Evolutionary conservation across 2,888 invertebrate species (phyloP).

Genomic region (Eupithecia tripunctaria): DNA sequence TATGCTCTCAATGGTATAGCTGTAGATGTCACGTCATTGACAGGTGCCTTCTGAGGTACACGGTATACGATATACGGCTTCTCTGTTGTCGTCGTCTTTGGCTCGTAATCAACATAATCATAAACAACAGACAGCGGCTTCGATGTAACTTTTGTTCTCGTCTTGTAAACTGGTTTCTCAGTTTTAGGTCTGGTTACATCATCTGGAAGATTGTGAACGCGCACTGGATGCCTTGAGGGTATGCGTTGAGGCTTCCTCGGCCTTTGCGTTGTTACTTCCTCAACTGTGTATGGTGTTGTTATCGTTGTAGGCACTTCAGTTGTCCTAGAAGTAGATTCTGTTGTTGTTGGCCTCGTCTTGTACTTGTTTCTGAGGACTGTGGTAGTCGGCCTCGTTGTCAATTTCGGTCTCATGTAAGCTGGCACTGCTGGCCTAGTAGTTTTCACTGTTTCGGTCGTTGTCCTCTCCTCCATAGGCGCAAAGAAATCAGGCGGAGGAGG

Average conservation of each 20-base stretch:
- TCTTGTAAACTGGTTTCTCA: constrained; percentile 77
- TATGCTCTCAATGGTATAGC: constrained; percentile 86
- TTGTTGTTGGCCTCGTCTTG: constrained; percentile 70
- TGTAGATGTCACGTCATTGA: constrained; percentile 82
- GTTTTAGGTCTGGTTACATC: constrained; percentile 72
- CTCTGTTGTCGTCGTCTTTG: constrained; percentile 72
- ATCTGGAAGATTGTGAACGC: constrained; percentile 74
- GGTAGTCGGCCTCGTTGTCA: constrained; percentile 58
- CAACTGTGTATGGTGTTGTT: constrained; percentile 71
- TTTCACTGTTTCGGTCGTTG: constrained; percentile 64
- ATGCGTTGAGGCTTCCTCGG: constrained; percentile 72
- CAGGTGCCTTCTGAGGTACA: constrained; percentile 72
- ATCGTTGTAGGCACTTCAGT: constrained; percentile 74
- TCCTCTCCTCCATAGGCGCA: constrained; percentile 86
- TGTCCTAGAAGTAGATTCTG: constrained; percentile 61
- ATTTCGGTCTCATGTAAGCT: constrained; percentile 66
- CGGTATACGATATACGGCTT: constrained; percentile 82
- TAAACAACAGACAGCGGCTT: constrained; percentile 80
- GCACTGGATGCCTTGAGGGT: constrained; percentile 75
- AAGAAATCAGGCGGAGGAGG: constrained; percentile 96
- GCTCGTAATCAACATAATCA: constrained; percentile 79
- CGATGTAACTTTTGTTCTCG: constrained; percentile 78
- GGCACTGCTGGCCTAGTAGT: constrained; percentile 61
- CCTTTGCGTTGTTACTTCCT: constrained; percentile 72
- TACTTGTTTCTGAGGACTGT: constrained; percentile 69